These are phyloP conservation scores for Platynereis dumerilii DNA, from an alignment of 2,888 invertebrate species.

Conservation along the genomic window DNA sequence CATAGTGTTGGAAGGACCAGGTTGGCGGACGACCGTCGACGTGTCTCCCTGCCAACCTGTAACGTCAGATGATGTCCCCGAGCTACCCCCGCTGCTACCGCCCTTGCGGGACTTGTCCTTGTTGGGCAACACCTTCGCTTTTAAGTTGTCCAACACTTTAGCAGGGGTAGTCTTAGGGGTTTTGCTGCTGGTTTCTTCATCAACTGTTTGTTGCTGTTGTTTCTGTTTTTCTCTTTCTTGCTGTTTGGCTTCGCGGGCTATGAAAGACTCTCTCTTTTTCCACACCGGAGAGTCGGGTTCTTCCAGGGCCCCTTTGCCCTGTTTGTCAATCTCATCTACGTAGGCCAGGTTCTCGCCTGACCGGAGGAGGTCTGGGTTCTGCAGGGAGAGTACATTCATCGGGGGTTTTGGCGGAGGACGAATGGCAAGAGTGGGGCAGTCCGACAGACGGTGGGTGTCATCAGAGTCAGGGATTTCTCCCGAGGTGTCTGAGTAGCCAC, in stretches of 20 bases:
- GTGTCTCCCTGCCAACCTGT: no score
- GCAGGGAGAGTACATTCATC: conserved; percentile 46
- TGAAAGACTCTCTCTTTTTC: conserved; percentile 39
- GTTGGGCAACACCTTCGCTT: not conserved
- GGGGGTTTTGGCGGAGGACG: conserved; percentile 42
- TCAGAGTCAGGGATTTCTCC: conserved; percentile 4
- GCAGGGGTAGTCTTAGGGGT: not conserved
- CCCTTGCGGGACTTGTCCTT: not conserved
- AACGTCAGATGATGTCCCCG: not conserved
- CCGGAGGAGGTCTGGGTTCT: conserved; percentile 32
- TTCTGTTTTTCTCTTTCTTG: conserved; percentile 6
- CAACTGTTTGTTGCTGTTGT: not conserved
- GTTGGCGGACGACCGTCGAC: no score
- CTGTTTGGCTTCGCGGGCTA: conserved; percentile 12
- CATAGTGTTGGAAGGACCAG: not conserved
- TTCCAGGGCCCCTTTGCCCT: conserved; percentile 5
- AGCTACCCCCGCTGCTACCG: not conserved
- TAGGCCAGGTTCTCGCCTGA: not conserved
- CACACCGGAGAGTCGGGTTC: conserved; percentile 44
- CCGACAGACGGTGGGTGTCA: not conserved
- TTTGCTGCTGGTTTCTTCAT: conserved; percentile 1
- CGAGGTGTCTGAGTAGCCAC: conserved; percentile 1
- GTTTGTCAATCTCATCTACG: not conserved
- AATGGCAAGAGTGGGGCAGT: conserved; percentile 1
- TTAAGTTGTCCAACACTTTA: not conserved